Conservation (phyloP, 30 jellyfish, hydroid and myxozoan species). For the Cassiopea andromeda region DNA sequence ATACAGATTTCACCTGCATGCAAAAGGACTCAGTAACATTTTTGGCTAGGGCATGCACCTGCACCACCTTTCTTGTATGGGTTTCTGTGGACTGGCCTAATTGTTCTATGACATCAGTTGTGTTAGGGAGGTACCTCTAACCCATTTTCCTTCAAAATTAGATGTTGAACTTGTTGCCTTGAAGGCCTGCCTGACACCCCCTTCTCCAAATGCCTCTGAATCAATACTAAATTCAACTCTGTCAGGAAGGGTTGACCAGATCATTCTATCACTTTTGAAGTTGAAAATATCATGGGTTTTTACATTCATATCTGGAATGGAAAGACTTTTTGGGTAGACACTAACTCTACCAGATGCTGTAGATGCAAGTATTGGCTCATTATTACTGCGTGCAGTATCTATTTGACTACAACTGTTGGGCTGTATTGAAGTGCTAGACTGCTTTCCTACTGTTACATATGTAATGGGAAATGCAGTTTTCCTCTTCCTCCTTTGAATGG, state of each 20-base stretch:
- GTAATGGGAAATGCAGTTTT: too few species aligned
- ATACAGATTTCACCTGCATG: too few species aligned
- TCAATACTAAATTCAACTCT: constrained; percentile 44
- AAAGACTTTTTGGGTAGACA: constrained; percentile 48
- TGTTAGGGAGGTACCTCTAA: constrained; percentile 25
- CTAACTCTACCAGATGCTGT: not conserved
- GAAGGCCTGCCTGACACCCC: constrained; percentile 35
- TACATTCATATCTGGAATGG: constrained; percentile 30
- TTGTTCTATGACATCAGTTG: not conserved
- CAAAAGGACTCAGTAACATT: constrained; percentile 12
- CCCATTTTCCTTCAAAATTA: constrained; percentile 6
- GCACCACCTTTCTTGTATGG: constrained; percentile 27
- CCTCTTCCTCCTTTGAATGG: constrained; percentile 9
- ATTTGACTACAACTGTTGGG: not conserved
- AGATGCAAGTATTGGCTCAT: not conserved
- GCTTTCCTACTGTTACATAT: too few species aligned
- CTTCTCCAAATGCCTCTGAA: not conserved
- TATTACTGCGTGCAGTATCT: not conserved
- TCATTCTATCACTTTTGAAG: constrained; percentile 15
- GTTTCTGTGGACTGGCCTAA: constrained; percentile 18
- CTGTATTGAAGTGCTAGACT: too few species aligned
- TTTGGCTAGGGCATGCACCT: constrained; percentile 55
- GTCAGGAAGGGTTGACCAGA: constrained; percentile 42
- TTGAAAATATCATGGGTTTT: not conserved
- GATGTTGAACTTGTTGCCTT: constrained; percentile 33